These are phyloP conservation scores for Rhagonycha lutea DNA, from an alignment of 2,888 invertebrate species.

Conservation along the genomic window DNA sequence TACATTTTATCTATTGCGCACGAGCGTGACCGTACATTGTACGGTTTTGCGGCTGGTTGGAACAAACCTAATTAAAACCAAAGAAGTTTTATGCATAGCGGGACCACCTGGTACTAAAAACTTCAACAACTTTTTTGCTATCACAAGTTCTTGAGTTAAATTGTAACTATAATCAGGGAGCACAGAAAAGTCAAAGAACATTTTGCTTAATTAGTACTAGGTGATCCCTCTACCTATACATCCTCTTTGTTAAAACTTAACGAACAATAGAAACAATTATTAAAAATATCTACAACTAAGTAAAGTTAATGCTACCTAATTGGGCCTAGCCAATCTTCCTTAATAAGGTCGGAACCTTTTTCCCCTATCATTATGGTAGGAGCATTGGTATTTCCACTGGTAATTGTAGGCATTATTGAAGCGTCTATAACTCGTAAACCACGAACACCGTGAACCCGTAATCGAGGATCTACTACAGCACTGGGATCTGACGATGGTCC, in stretches of 20 bases:
- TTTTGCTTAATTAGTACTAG: background rate
- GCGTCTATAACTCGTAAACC: slow-evolving; percentile 85
- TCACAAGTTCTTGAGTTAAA: too few species aligned
- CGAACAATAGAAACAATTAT: background rate
- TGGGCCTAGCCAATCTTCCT: slow-evolving; percentile 73
- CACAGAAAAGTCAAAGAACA: background rate
- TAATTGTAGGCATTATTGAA: slow-evolving; percentile 87
- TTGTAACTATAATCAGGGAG: too few species aligned
- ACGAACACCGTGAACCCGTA: slow-evolving; percentile 76
- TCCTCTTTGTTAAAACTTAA: background rate
- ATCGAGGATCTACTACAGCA: slow-evolving; percentile 81
- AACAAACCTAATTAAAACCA: too few species aligned
- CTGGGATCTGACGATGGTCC: slow-evolving; percentile 76
- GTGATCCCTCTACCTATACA: too few species aligned
- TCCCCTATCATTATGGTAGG: slow-evolving; percentile 92
- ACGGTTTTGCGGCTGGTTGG: too few species aligned
- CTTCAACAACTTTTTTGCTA: too few species aligned
- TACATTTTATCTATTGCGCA: too few species aligned
- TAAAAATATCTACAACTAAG: background rate
- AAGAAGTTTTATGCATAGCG: too few species aligned
- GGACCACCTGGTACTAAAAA: too few species aligned
- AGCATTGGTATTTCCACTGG: slow-evolving; percentile 88
- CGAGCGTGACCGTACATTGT: too few species aligned
- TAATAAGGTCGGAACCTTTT: slow-evolving; percentile 84
- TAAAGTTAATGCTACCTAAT: background rate